A percentile compares a stretch with the other conserved stretches of the same genome.
phyloP scores from a whole-genome alignment of 2,113 vertebrate species.

The Neolamprologus hecqui region DNA sequence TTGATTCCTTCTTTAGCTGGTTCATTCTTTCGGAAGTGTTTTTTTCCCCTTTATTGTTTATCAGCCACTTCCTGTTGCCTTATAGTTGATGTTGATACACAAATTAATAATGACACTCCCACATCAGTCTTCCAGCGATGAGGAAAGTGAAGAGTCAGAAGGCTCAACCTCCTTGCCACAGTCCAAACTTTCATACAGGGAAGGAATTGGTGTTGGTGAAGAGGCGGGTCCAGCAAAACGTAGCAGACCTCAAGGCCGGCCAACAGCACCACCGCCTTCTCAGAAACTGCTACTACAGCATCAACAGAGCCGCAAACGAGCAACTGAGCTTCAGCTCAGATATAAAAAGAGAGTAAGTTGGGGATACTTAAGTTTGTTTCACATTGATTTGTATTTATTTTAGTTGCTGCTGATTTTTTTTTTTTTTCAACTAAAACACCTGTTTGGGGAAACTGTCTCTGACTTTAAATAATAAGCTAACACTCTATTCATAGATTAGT shows the following conservation, averaged over 20 bases:
- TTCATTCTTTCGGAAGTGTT: background rate
- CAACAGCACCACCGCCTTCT: slow-evolving; percentile 69
- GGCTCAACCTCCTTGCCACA: slow-evolving; percentile 42
- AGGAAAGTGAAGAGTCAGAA: slow-evolving; percentile 53
- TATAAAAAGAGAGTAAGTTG: slow-evolving; percentile 69
- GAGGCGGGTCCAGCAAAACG: background rate
- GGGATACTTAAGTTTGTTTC: background rate
- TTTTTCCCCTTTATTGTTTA: background rate
- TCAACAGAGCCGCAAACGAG: slow-evolving; percentile 72
- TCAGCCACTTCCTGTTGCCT: background rate
- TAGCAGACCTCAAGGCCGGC: slow-evolving; percentile 25
- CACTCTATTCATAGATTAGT: background rate
- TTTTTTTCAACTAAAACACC: background rate
- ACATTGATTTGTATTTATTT: background rate
- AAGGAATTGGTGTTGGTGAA: slow-evolving; percentile 55
- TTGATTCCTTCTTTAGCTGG: background rate
- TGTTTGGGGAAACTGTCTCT: background rate
- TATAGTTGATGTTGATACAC: background rate
- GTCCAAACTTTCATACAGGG: slow-evolving; percentile 55
- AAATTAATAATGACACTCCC: background rate
- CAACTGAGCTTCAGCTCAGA: slow-evolving; percentile 65
- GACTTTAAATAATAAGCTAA: background rate
- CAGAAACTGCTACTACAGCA: slow-evolving; percentile 74
- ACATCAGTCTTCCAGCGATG: slow-evolving; percentile 67
- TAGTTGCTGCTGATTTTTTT: background rate